A percentile compares a stretch with the other conserved stretches of the same genome.
phyloP scores from a whole-genome alignment of 2,888 invertebrate genomes.

The Tuta absoluta region DNA sequence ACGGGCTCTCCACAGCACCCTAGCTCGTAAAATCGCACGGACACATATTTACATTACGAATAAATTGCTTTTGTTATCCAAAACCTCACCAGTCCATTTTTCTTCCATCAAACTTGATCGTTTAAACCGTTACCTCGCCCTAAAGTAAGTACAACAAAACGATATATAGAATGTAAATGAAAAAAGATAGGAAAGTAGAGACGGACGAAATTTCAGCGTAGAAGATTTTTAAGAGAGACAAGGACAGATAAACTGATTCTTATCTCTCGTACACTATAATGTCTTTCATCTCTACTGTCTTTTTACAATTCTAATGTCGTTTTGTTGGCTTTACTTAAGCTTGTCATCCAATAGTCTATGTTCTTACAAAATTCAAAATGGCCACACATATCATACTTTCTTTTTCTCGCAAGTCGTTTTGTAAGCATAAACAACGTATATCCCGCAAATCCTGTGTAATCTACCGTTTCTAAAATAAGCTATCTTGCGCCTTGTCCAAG shows the following conservation, averaged over 20 bases:
- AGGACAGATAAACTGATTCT: too few species aligned
- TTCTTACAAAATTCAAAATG: too few species aligned
- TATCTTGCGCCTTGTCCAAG: constrained; percentile 65
- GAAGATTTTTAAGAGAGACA: too few species aligned
- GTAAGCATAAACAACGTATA: neutral
- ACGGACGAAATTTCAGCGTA: too few species aligned
- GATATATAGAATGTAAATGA: too few species aligned
- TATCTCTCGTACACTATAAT: too few species aligned
- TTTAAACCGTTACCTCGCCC: neutral
- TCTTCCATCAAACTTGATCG: neutral
- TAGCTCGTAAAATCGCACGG: constrained; percentile 26
- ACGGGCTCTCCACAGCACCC: constrained; percentile 42
- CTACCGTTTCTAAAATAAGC: constrained; percentile 43
- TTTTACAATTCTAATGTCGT: too few species aligned
- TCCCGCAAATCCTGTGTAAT: neutral
- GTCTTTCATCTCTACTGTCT: too few species aligned
- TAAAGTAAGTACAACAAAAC: neutral
- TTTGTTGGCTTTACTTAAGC: too few species aligned
- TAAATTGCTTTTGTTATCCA: constrained; percentile 15
- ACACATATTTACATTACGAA: constrained; percentile 35
- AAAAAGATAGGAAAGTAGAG: too few species aligned
- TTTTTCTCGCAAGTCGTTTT: neutral
- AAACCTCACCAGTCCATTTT: neutral
- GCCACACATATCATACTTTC: neutral
- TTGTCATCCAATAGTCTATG: too few species aligned